A percentile compares a stretch with the other conserved stretches of the same genome.
Evolutionary conservation across 2,797 vertebrate species (phyloP).

Genomic region (Liasis olivaceus): DNA sequence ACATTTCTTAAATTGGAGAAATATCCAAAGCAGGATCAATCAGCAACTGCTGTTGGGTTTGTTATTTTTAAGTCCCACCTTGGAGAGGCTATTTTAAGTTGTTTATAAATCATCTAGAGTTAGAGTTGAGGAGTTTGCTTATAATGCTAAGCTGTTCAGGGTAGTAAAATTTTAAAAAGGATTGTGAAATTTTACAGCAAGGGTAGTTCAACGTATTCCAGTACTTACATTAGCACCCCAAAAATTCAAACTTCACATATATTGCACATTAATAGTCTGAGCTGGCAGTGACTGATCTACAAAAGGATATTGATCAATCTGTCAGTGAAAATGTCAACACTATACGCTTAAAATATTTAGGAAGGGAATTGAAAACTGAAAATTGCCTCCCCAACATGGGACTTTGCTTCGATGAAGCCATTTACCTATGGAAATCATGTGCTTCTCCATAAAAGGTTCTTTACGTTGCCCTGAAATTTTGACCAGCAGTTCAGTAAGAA

Average conservation of each 20-base stretch:
- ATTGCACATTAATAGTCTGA: background rate
- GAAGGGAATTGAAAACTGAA: background rate
- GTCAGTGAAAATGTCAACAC: background rate
- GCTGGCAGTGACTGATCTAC: background rate
- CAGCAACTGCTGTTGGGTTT: background rate
- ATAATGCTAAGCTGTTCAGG: background rate
- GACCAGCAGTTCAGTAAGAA: background rate
- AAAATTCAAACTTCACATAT: background rate
- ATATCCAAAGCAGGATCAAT: background rate
- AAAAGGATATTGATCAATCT: background rate
- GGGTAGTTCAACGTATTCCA: background rate
- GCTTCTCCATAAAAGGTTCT: background rate
- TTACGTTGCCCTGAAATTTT: background rate
- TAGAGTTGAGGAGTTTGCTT: background rate
- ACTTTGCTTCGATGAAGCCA: background rate
- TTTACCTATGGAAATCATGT: background rate
- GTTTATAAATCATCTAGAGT: background rate
- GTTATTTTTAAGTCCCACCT: background rate
- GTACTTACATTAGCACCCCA: background rate
- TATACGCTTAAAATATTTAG: background rate
- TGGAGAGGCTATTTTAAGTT: background rate
- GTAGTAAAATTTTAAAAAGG: background rate
- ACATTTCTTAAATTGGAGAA: background rate
- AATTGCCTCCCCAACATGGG: background rate
- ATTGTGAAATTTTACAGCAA: background rate